Evolutionary conservation across 2,113 vertebrate species (phyloP).

Genomic region (Alligator mississippiensis): DNA sequence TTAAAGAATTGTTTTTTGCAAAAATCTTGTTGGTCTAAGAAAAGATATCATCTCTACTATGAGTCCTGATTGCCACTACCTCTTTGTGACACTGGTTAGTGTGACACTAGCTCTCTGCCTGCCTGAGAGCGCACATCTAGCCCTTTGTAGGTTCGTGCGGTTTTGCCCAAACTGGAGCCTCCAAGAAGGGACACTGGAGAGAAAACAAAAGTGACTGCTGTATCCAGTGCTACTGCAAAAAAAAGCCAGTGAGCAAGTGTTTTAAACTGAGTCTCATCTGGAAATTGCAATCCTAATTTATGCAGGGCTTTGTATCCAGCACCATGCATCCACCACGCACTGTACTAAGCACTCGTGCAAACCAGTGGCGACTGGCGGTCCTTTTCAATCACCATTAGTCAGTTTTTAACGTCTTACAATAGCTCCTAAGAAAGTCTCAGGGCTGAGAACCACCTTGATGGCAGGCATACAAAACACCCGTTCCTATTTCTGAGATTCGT

Average conservation of each 20-base stretch:
- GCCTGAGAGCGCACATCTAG: too few relatives aligned
- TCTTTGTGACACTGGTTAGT: too few relatives aligned
- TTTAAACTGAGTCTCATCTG: background rate
- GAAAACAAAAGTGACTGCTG: background rate
- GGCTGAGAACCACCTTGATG: background rate
- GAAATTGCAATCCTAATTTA: background rate
- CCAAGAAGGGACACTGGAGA: too few relatives aligned
- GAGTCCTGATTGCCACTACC: too few relatives aligned
- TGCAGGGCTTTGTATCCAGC: background rate
- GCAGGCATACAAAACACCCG: rapidly evolving
- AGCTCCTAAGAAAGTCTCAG: background rate
- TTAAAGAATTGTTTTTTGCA: too few relatives aligned
- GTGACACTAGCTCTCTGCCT: too few relatives aligned
- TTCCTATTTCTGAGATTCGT: background rate
- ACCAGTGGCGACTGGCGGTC: background rate
- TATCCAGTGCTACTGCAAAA: background rate
- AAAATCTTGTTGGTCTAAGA: too few relatives aligned
- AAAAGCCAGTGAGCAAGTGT: background rate
- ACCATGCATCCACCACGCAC: background rate
- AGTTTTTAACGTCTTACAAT: background rate
- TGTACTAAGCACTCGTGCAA: background rate
- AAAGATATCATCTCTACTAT: too few relatives aligned
- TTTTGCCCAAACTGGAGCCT: too few relatives aligned
- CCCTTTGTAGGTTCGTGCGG: too few relatives aligned
- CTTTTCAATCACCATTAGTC: background rate